Conservation (phyloP, 2,888 invertebrate species). For the Xanthorhoe spadicearia region DNA sequence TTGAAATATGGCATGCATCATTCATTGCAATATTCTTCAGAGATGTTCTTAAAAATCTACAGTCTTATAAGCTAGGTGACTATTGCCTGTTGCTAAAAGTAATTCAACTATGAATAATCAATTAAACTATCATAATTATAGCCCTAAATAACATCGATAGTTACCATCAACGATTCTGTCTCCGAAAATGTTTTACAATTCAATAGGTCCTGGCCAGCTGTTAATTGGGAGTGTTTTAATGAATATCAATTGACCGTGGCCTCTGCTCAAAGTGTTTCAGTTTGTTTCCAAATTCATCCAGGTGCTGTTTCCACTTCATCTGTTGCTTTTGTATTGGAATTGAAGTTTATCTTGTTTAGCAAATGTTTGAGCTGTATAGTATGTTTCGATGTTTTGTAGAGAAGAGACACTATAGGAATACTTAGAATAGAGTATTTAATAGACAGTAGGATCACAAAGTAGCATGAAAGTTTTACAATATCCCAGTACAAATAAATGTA, state of each 20-base stretch:
- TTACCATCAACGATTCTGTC: conserved; percentile 47
- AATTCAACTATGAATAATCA: too few relatives aligned
- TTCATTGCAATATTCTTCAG: too few relatives aligned
- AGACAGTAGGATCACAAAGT: too few relatives aligned
- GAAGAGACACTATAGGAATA: too few relatives aligned
- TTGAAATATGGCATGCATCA: too few relatives aligned
- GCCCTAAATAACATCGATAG: conserved; percentile 31
- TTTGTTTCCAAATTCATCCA: conserved; percentile 16
- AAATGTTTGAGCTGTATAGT: not conserved
- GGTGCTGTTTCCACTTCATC: conserved; percentile 13
- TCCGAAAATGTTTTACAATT: conserved; percentile 70
- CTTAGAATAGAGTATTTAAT: too few relatives aligned
- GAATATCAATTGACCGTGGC: conserved; percentile 68
- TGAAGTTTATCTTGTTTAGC: not conserved
- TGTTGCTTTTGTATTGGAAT: conserved; percentile 17
- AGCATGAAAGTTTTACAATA: too few relatives aligned
- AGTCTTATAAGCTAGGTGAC: too few relatives aligned
- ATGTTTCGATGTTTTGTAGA: too few relatives aligned
- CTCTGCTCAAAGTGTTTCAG: conserved; percentile 28
- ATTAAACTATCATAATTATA: not conserved
- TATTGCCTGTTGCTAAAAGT: too few relatives aligned
- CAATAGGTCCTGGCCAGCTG: conserved; percentile 62
- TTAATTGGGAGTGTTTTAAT: conserved; percentile 72
- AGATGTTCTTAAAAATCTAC: too few relatives aligned
- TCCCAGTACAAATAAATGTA: too few relatives aligned